A percentile compares a stretch with the other conserved stretches of the same genome.
phyloP scores from a whole-genome alignment of 2,888 invertebrate species.

The Lepidonotus clava region DNA sequence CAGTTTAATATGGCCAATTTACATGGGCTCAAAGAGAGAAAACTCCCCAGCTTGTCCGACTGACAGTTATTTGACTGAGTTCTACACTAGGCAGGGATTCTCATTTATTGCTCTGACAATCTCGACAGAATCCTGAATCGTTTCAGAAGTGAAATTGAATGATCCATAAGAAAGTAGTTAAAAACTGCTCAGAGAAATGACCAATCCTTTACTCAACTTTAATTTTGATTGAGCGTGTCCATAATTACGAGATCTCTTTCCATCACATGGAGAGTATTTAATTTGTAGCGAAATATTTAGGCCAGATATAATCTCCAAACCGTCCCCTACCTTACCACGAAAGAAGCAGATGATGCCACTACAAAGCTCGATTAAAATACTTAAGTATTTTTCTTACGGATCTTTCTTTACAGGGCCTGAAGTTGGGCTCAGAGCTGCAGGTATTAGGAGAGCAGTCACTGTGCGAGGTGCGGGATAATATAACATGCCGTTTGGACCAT shows the following conservation, averaged over 20 bases:
- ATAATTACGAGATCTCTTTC: background rate
- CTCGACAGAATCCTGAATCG: no score
- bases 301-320: background rate
- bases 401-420: conserved; percentile 62
- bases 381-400: conserved; percentile 13
- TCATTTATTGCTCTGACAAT: no score
- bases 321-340: no score
- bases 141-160: no score
- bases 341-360: background rate
- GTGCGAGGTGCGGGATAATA: conserved; percentile 87
- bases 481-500: conserved; percentile 87
- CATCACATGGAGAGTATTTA: background rate
- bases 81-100: no score
- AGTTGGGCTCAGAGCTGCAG: conserved; percentile 83
- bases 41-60: background rate
- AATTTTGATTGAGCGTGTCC: no score
- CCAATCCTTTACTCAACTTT: no score
- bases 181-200: no score
- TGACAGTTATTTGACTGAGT: background rate
- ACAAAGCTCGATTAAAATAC: background rate
- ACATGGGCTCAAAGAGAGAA: background rate
- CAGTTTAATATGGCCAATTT: background rate
- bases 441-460: conserved; percentile 87
- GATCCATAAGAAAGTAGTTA: no score
- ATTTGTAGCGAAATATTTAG: background rate